Evolutionary conservation across 2,113 vertebrate genomes (phyloP), one percentile per base, ranked within the genome.

Genomic region (Sebastes fasciatus): DNA sequence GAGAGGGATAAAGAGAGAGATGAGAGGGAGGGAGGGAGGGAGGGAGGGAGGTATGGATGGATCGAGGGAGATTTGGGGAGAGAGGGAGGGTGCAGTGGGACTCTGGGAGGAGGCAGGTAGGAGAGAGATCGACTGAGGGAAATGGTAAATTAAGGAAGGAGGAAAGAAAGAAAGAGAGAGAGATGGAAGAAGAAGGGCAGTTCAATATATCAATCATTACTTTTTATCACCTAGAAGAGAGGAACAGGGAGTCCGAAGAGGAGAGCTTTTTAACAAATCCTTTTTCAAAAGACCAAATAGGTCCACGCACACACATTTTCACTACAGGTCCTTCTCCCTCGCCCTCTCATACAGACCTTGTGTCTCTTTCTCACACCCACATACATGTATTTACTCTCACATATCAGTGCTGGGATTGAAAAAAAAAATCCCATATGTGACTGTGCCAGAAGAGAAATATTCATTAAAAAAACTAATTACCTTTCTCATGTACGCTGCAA

Each of bases 1-100:
- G 92, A 87, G 87, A 88, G 84, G 84, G 82, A 93, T 82, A 85
- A 86, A 83, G 86, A 85, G 64, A 80, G 75, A 82, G 82, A 90
- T 87, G 84, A 89, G 88, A 88, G 81, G 61, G 77, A 84, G 42
- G 71, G 51, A 72, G 0, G 26, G 88, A 88, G 81, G 61, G 77
- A 84, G 42, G 71, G 49, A 72, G n/a, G 23, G 23, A 23, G 23
- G 23, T 1, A 23, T 45, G 65, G 76, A 71, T 42, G 73, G 77
- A 88, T 49, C 60, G 58, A 80, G 60, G 54, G 74, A 86, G 85
- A 83, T 89, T 82, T 89, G 46, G 83, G 76, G 42, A 82, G 74
- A 73, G 79, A 75, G 63, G 58, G 80, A 86, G 72, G 43, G 14
- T 8, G 8, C 65, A 69, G 77, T 74, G 80, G 80, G 85, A 88